These are phyloP conservation scores for Cuniculus paca DNA, from an alignment of 2,797 vertebrate species.

Conservation along the genomic window DNA sequence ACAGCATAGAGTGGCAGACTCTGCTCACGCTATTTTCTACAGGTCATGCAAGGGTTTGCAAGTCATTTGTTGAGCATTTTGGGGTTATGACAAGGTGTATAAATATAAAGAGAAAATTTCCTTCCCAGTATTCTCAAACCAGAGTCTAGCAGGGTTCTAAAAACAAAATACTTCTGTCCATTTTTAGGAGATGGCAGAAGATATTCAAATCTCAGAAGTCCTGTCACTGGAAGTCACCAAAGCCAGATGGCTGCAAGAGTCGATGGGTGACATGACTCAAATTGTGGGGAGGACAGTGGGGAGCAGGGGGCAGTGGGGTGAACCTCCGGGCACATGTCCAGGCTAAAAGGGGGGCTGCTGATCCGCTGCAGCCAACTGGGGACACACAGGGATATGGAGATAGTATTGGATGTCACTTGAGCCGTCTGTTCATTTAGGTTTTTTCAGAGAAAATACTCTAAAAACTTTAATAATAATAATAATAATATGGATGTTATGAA, in stretches of 20 bases:
- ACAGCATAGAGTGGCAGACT: not conserved
- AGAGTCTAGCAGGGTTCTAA: not conserved
- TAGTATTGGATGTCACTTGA: too few relatives aligned
- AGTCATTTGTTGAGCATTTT: not conserved
- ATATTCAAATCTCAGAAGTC: not conserved
- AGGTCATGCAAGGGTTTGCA: not conserved
- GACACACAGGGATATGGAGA: fast-evolving
- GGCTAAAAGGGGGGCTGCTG: not conserved
- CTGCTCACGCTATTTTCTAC: not conserved
- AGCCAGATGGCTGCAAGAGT: not conserved
- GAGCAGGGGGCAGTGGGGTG: not conserved
- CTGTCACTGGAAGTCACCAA: not conserved
- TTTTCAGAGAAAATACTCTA: not conserved
- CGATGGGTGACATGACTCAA: fast-evolving
- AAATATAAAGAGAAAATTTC: constrained; percentile 3
- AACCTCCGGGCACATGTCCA: not conserved
- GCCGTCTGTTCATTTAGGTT: not conserved
- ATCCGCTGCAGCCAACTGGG: too few relatives aligned
- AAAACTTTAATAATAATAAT: not conserved
- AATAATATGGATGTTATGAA: not conserved
- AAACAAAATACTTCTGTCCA: not conserved
- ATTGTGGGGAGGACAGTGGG: not conserved
- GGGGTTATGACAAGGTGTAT: not conserved
- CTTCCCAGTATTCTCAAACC: constrained; percentile 5
- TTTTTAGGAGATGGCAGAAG: not conserved